Evolutionary conservation across 2,888 invertebrate genomes (phyloP).

Genomic region (Vesta saturnalis): DNA sequence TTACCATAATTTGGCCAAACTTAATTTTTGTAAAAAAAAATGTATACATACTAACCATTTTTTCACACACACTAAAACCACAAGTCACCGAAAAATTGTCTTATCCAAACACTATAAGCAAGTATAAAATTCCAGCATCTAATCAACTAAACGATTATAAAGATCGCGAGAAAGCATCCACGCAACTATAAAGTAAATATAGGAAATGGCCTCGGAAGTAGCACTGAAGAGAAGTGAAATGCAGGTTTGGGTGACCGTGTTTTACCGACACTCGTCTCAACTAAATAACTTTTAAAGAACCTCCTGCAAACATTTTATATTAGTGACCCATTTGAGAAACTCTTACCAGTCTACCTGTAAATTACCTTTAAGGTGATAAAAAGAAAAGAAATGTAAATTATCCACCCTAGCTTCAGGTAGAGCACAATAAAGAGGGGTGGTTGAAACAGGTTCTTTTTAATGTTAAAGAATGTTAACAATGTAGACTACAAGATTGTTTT

Average conservation of each 20-base stretch:
- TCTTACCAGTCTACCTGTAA: slow-evolving; percentile 40
- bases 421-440: slow-evolving; percentile 11
- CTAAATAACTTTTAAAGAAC: slow-evolving; percentile 55
- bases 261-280: slow-evolving; percentile 54
- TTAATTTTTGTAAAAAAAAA: too few relatives aligned
- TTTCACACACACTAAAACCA: slow-evolving; percentile 2
- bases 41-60: background rate
- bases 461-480: background rate
- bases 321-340: slow-evolving; percentile 53
- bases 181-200: slow-evolving; percentile 20
- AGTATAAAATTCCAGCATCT: slow-evolving; percentile 19
- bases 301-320: slow-evolving; percentile 55
- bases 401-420: background rate
- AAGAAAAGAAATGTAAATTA: slow-evolving; percentile 6
- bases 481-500: background rate
- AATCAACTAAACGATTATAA: slow-evolving; percentile 10
- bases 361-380: slow-evolving; percentile 6
- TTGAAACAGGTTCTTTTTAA: background rate
- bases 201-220: slow-evolving; percentile 46
- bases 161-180: slow-evolving; percentile 48
- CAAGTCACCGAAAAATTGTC: background rate
- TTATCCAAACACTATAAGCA: slow-evolving; percentile 4
- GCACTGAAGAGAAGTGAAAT: slow-evolving; percentile 48
- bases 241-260: slow-evolving; percentile 54
- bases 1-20: too few relatives aligned